These are phyloP conservation scores for Dasypus novemcinctus DNA, from an alignment of 2,113 vertebrate species.

Conservation along the genomic window DNA sequence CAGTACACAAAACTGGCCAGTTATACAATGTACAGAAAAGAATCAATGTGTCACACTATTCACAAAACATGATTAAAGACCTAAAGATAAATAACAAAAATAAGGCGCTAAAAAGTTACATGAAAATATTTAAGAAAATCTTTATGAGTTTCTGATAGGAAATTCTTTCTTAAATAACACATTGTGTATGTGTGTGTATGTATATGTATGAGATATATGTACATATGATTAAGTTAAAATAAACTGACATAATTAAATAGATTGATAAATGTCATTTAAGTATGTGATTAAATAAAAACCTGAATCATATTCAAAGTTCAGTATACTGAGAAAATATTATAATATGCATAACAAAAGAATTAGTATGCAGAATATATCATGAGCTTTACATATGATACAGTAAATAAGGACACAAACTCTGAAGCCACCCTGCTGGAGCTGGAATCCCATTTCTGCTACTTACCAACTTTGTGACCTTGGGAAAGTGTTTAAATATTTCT, in stretches of 20 bases:
- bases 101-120: background rate
- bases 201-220: background rate
- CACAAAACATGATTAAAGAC: background rate
- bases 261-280: background rate
- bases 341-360: background rate
- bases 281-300: background rate
- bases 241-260: background rate
- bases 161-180: background rate
- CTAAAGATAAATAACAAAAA: background rate
- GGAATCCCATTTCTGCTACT: background rate
- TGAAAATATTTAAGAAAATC: background rate
- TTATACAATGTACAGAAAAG: background rate
- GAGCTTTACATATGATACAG: background rate
- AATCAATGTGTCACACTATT: background rate
- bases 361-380: background rate
- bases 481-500: background rate
- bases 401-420: background rate
- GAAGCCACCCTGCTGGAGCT: background rate
- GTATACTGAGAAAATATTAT: background rate
- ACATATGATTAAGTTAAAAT: background rate
- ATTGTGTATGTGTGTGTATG: background rate
- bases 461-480: background rate
- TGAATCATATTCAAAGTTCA: background rate
- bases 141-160: background rate
- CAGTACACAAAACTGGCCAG: background rate